Percentiles rank a stretch among this genome's conserved stretches.
Conservation (phyloP, 2,888 invertebrate genomes). For the Torymus aiolomorphi region DNA sequence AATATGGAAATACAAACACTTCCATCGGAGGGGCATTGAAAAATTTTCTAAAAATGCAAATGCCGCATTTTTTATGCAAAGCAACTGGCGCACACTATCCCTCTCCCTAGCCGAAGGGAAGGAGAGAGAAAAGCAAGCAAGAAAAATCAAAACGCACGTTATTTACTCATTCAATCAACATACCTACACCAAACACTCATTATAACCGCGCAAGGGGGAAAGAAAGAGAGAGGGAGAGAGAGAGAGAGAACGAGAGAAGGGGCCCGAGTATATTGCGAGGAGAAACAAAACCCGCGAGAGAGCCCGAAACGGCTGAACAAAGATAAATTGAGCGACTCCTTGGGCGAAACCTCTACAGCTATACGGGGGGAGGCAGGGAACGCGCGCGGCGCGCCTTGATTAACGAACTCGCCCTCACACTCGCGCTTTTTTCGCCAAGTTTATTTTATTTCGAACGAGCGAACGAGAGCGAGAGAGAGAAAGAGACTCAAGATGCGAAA, state of each 20-base stretch:
- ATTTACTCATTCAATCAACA: conserved; percentile 57
- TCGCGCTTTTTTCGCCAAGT: too few relatives aligned
- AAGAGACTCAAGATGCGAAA: not conserved
- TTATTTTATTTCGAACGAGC: too few relatives aligned
- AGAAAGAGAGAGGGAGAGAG: not conserved
- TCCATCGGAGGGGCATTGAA: not conserved
- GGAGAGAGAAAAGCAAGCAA: conserved; percentile 9
- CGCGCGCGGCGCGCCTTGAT: conserved; percentile 38
- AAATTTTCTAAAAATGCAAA: conserved; percentile 32
- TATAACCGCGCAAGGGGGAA: conserved; percentile 30
- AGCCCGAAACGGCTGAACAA: conserved; percentile 21
- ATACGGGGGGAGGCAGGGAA: not conserved
- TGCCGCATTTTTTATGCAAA: conserved; percentile 30
- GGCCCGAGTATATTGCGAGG: not conserved
- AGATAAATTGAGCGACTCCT: conserved; percentile 52
- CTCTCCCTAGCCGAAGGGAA: not conserved
- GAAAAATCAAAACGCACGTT: conserved; percentile 18
- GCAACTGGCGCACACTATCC: not conserved
- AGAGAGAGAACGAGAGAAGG: not conserved
- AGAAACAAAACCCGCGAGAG: conserved; percentile 14
- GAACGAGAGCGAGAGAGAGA: too few relatives aligned
- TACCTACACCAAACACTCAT: conserved; percentile 56
- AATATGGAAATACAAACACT: conserved; percentile 10
- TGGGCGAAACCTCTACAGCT: conserved; percentile 26
- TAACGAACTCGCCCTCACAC: conserved; percentile 40